These are phyloP conservation scores for Lordiphosa mommai DNA, from an alignment of 1,140 invertebrate species.

Conservation along the genomic window DNA sequence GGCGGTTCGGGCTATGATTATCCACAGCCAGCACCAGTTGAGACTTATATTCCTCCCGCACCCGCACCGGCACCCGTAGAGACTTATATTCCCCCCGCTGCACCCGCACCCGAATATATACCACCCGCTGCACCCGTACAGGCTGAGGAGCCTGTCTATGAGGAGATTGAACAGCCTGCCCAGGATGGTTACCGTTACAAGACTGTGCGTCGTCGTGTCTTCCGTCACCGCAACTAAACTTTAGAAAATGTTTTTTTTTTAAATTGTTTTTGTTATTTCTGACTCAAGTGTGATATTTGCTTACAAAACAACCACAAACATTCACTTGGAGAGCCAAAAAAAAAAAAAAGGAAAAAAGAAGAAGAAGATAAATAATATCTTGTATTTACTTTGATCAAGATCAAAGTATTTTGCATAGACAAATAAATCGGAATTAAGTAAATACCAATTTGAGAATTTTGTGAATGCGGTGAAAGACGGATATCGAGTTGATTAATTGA, in stretches of 20 bases:
- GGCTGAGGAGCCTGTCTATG: constrained; percentile 14
- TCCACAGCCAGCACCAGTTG: constrained; percentile 49
- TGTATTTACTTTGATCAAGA: constrained; percentile 21
- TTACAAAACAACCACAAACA: background rate
- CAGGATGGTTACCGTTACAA: constrained; percentile 62
- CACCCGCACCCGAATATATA: constrained; percentile 42
- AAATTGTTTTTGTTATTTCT: constrained; percentile 42
- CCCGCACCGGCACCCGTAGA: constrained; percentile 43
- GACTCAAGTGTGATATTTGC: constrained; percentile 26
- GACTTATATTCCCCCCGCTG: constrained; percentile 43
- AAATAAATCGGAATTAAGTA: constrained; percentile 8
- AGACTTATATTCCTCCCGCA: constrained; percentile 44
- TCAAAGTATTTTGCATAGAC: constrained; percentile 31
- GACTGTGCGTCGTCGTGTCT: constrained; percentile 59
- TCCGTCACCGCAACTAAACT: constrained; percentile 53
- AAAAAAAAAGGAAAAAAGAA: constrained; percentile 10
- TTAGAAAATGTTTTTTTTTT: background rate
- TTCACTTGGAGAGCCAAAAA: constrained; percentile 30
- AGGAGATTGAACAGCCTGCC: constrained; percentile 52
- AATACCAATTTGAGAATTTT: background rate
- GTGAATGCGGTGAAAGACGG: background rate
- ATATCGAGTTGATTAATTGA: no score
- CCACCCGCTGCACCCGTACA: constrained; percentile 30
- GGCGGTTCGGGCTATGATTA: constrained; percentile 51
- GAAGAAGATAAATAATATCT: constrained; percentile 12